Conservation (phyloP, 2,113 vertebrate species). For the Theropithecus gelada region DNA sequence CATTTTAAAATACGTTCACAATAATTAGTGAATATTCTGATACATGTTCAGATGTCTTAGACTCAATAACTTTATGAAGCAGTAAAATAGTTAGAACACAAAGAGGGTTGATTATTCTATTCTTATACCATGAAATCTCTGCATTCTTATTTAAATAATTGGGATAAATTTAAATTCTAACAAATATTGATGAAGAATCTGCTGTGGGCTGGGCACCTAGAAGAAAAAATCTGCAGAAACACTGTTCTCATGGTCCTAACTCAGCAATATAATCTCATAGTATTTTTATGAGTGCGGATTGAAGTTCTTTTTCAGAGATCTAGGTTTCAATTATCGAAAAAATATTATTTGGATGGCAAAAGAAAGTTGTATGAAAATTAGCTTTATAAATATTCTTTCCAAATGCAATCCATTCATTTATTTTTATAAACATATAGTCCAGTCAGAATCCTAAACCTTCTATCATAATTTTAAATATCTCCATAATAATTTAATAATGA, state of each 20-base stretch:
- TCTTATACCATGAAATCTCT: neutral
- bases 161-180: neutral
- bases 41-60: neutral
- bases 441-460: neutral
- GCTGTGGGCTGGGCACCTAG: neutral
- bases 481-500: neutral
- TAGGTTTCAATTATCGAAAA: neutral
- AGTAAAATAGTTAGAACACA: neutral
- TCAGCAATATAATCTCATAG: neutral
- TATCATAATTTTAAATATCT: neutral
- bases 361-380: neutral
- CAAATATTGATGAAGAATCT: neutral
- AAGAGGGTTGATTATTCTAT: neutral
- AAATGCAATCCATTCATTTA: neutral
- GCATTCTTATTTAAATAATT: neutral
- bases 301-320: neutral
- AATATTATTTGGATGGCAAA: neutral
- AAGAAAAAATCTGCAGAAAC: neutral
- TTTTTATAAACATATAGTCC: neutral
- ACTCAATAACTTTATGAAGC: neutral
- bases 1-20: slow-evolving; percentile 3
- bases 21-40: slow-evolving; percentile 4
- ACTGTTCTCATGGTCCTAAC: neutral
- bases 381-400: neutral
- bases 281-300: neutral